phyloP scores from a whole-genome alignment of 2,113 vertebrate genomes.

The Corythornis madagascariensis region DNA sequence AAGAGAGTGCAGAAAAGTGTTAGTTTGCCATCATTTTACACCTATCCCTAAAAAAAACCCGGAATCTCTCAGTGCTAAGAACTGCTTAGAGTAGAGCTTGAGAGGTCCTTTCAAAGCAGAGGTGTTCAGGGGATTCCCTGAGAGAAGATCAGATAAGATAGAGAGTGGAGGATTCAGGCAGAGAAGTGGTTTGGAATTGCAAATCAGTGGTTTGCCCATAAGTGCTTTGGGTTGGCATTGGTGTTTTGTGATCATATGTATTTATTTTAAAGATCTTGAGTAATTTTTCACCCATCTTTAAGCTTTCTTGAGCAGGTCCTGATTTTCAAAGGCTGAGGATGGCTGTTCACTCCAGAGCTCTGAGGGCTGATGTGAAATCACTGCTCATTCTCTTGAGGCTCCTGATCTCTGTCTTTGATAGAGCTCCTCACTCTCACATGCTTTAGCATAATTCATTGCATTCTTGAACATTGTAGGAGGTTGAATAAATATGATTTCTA shows the following conservation, averaged over 20 bases:
- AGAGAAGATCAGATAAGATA: conserved; percentile 68
- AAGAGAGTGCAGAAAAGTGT: not conserved
- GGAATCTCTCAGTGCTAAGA: not conserved
- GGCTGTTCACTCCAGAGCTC: conserved; percentile 3
- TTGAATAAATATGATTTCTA: conserved; percentile 59
- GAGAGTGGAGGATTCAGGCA: not conserved
- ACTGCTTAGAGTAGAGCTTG: not conserved
- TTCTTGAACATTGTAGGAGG: conserved; percentile 62
- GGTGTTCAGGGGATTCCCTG: conserved; percentile 22
- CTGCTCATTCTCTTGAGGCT: not conserved
- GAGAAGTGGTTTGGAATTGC: conserved; percentile 67
- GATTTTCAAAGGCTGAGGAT: conserved; percentile 37
- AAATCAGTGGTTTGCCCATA: conserved; percentile 64
- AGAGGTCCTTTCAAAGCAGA: conserved; percentile 10
- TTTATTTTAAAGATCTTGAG: not conserved
- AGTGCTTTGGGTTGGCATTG: conserved; percentile 43
- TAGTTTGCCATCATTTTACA: not conserved
- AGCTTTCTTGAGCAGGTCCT: not conserved
- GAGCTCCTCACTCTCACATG: conserved; percentile 17
- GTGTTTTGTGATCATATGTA: conserved; percentile 32
- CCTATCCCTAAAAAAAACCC: not conserved
- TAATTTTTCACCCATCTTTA: not conserved
- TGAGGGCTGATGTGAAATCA: not conserved
- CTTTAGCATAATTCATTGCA: conserved; percentile 39
- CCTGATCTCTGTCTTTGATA: conserved; percentile 37